phyloP scores from a whole-genome alignment of 1,140 invertebrate species.

The Drosophila nikananu region DNA sequence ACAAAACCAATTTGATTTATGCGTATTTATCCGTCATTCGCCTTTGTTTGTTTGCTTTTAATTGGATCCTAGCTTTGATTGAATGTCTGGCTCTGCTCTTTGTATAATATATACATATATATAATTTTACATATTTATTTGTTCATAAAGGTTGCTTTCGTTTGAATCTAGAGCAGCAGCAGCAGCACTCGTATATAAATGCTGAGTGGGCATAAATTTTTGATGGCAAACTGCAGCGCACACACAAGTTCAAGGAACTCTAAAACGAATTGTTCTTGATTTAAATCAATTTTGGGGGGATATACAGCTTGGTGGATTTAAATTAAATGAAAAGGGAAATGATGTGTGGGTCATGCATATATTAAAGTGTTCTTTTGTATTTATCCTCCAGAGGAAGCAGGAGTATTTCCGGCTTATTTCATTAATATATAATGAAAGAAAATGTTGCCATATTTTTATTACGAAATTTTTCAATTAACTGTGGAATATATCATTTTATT shows the following conservation, averaged over 20 bases:
- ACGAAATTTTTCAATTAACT: not conserved
- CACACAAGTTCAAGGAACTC: slow-evolving; percentile 47
- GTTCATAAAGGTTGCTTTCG: slow-evolving; percentile 18
- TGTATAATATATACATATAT: slow-evolving; percentile 9
- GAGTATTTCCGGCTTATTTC: not conserved
- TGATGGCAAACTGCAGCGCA: slow-evolving; percentile 28
- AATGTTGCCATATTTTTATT: not conserved
- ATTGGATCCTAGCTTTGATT: slow-evolving; percentile 34
- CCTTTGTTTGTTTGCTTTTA: slow-evolving; percentile 60
- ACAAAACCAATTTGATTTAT: slow-evolving; percentile 58
- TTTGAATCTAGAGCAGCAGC: slow-evolving; percentile 26
- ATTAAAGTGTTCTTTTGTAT: slow-evolving; percentile 11
- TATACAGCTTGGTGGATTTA: not conserved
- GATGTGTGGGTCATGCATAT: slow-evolving; percentile 1
- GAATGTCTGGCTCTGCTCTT: slow-evolving; percentile 17
- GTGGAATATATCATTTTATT: not conserved
- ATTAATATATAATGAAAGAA: not conserved
- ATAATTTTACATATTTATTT: slow-evolving; percentile 16
- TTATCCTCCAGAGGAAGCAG: slow-evolving; percentile 2
- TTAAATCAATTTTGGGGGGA: slow-evolving; percentile 18
- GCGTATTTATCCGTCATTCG: slow-evolving; percentile 31
- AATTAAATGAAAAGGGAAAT: slow-evolving; percentile 23
- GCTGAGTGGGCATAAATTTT: slow-evolving; percentile 36
- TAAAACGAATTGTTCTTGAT: slow-evolving; percentile 38
- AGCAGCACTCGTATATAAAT: slow-evolving; percentile 3